These are phyloP conservation scores for Napeogenes sylphis DNA, from an alignment of 2,888 invertebrate species.

Conservation along the genomic window DNA sequence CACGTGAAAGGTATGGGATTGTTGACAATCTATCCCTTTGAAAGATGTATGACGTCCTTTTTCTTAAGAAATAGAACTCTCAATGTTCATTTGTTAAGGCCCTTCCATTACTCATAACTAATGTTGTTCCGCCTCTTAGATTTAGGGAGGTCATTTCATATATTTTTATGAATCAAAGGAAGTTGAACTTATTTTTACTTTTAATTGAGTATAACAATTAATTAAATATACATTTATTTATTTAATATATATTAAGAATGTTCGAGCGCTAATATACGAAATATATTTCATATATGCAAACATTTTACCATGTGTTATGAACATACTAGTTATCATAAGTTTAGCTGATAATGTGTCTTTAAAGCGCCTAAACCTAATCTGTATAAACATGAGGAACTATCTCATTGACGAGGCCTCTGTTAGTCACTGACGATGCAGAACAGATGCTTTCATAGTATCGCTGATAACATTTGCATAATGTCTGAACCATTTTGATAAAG, in stretches of 20 bases:
- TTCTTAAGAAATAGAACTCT: conserved; percentile 19
- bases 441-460: conserved; percentile 51
- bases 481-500: conserved; percentile 59
- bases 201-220: not conserved
- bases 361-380: conserved; percentile 15
- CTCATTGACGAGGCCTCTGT: conserved; percentile 31
- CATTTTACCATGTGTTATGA: too few relatives aligned
- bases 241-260: too few relatives aligned
- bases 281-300: too few relatives aligned
- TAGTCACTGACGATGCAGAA: conserved; percentile 47
- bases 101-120: conserved; percentile 27
- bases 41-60: conserved; percentile 12
- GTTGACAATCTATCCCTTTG: conserved; percentile 20
- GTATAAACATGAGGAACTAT: conserved; percentile 22
- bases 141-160: conserved; percentile 18
- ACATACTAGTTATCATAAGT: not conserved
- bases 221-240: too few relatives aligned
- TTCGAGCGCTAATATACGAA: too few relatives aligned
- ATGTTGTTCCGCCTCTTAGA: conserved; percentile 27
- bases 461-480: conserved; percentile 72
- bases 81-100: conserved; percentile 22
- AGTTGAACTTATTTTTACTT: not conserved
- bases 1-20: conserved; percentile 47
- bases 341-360: not conserved
- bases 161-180: conserved; percentile 1